These are phyloP conservation scores for Drosophila pullipes DNA, from an alignment of 2,888 invertebrate species.

Conservation along the genomic window DNA sequence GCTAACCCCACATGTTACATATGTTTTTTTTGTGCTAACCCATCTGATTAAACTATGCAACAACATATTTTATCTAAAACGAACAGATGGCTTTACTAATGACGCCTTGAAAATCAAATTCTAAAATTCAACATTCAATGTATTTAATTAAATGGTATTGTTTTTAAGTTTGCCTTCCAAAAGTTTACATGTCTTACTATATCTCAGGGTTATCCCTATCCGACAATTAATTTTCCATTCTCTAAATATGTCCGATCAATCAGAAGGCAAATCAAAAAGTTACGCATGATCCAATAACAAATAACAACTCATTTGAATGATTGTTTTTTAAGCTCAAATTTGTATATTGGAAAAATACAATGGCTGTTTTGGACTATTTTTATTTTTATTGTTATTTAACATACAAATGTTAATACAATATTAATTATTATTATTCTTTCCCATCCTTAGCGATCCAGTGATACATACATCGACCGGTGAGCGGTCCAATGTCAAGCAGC, in stretches of 20 bases:
- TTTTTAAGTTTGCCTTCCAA: neutral
- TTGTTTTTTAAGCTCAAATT: neutral
- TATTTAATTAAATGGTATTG: neutral
- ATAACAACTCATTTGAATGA: neutral
- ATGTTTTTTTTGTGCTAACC: constrained; percentile 59
- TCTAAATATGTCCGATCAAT: neutral
- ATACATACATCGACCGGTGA: constrained; percentile 94
- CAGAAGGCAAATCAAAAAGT: neutral
- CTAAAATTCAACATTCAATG: neutral
- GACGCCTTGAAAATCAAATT: neutral
- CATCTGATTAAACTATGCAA: neutral
- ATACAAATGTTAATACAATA: neutral
- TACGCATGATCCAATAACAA: neutral
- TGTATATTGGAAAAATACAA: neutral
- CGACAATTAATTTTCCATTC: neutral
- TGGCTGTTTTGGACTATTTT: neutral
- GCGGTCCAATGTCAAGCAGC: constrained; percentile 92
- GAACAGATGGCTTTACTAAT: neutral
- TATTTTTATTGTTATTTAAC: neutral
- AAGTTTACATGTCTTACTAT: neutral
- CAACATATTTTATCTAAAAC: neutral
- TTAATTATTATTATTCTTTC: neutral
- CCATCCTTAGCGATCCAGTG: constrained; percentile 92
- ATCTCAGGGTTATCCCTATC: neutral
- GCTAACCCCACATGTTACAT: constrained; percentile 51